A percentile compares a stretch with the other conserved stretches of the same genome.
Evolutionary conservation across 2,797 vertebrate genomes (phyloP).

Genomic region (Sciurus carolinensis): DNA sequence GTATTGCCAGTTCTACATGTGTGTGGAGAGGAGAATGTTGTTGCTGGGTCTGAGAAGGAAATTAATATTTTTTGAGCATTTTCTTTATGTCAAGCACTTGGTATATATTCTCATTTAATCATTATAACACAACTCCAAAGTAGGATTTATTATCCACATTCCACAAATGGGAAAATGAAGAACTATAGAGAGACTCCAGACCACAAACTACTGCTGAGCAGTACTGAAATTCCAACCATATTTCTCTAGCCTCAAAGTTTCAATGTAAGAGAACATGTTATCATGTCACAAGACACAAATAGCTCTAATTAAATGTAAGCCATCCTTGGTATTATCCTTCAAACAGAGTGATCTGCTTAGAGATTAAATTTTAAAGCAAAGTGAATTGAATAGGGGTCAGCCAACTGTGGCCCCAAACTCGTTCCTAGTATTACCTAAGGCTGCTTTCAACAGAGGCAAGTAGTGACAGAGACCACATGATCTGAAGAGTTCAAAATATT

Average conservation of each 20-base stretch:
- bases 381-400: not conserved
- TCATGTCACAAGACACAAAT: not conserved
- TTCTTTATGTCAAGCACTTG: constrained; percentile 6
- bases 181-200: not conserved
- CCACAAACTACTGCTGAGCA: not conserved
- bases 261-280: not conserved
- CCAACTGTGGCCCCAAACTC: not conserved
- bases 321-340: not conserved
- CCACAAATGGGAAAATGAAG: not conserved
- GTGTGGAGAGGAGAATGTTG: not conserved
- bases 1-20: not conserved
- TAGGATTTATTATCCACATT: not conserved
- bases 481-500: constrained; percentile 33
- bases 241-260: not conserved
- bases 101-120: not conserved
- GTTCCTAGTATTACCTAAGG: not conserved
- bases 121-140: not conserved
- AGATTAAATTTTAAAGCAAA: not conserved
- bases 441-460: not conserved
- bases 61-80: constrained; percentile 17
- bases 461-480: not conserved
- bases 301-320: not conserved
- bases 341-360: not conserved
- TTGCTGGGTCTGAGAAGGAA: not conserved
- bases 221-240: constrained; percentile 19